Percentiles rank a stretch among this genome's conserved stretches.
Evolutionary conservation across 2,797 vertebrate genomes (phyloP).

Genomic region (Pseudochromis fuscus): DNA sequence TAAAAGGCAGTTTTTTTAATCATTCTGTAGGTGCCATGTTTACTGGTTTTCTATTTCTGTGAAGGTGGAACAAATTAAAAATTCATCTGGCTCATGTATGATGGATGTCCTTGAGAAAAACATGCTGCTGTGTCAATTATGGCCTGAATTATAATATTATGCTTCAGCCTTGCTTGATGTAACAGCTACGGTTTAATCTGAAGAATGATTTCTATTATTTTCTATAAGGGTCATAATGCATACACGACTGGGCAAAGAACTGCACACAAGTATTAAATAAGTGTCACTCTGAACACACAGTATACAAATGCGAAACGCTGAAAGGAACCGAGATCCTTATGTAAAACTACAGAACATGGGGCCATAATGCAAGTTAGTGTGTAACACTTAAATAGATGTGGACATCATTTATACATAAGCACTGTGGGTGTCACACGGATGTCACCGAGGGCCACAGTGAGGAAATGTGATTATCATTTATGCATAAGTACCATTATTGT

Average conservation of each 20-base stretch:
- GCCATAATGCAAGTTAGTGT: conserved; percentile 43
- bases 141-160: conserved; percentile 43
- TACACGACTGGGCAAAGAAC: conserved; percentile 10
- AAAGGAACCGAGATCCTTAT: conserved; percentile 52
- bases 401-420: conserved; percentile 77
- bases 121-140: conserved; percentile 49
- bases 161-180: conserved; percentile 21
- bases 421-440: conserved; percentile 58
- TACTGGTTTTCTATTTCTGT: conserved; percentile 4
- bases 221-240: conserved; percentile 13
- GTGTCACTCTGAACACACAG: conserved; percentile 4
- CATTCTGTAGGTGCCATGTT: conserved; percentile 20
- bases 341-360: conserved; percentile 26
- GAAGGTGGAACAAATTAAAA: conserved; percentile 48
- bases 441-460: conserved; percentile 64
- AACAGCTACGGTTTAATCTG: conserved; percentile 32
- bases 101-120: conserved; percentile 43
- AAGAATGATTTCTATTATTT: conserved; percentile 49
- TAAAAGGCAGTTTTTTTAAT: conserved; percentile 15
- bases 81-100: conserved; percentile 43
- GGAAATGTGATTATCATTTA: conserved; percentile 80
- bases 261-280: background rate
- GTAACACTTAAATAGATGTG: conserved; percentile 67
- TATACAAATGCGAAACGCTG: conserved; percentile 34
- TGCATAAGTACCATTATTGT: conserved; percentile 75